phyloP scores from a whole-genome alignment of 1,140 invertebrate genomes.

The Antheraea pernyi region DNA sequence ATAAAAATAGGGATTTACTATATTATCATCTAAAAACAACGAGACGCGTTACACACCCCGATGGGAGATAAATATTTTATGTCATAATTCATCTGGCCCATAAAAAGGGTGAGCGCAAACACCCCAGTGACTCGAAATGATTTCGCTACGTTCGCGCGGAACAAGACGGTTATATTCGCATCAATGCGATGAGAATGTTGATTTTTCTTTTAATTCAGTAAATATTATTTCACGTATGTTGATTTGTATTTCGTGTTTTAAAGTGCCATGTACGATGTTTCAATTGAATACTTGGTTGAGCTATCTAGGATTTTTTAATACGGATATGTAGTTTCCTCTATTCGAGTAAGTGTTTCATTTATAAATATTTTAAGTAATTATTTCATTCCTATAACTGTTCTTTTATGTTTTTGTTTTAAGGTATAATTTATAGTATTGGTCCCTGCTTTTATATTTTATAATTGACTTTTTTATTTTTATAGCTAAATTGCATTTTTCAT shows the following conservation, averaged over 20 bases:
- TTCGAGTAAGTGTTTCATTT: no score
- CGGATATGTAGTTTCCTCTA: no score
- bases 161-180: constrained; percentile 32
- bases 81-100: constrained; percentile 60
- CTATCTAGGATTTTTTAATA: neutral
- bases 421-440: no score
- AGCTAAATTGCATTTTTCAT: no score
- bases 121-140: constrained; percentile 39
- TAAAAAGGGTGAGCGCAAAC: constrained; percentile 53
- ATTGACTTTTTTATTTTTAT: no score
- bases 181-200: constrained; percentile 33
- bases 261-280: neutral
- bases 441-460: no score
- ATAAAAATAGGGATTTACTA: constrained; percentile 45
- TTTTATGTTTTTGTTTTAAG: no score
- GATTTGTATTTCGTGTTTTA: neutral
- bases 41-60: constrained; percentile 52
- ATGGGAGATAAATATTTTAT: constrained; percentile 69
- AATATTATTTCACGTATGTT: constrained; percentile 12
- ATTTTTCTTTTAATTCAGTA: constrained; percentile 38
- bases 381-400: no score
- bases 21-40: constrained; percentile 51
- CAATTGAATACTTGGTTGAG: neutral
- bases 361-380: no score
- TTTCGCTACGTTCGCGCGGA: constrained; percentile 40